Evolutionary conservation across 2,888 invertebrate species (phyloP).

Genomic region (Cerastis leucographa): DNA sequence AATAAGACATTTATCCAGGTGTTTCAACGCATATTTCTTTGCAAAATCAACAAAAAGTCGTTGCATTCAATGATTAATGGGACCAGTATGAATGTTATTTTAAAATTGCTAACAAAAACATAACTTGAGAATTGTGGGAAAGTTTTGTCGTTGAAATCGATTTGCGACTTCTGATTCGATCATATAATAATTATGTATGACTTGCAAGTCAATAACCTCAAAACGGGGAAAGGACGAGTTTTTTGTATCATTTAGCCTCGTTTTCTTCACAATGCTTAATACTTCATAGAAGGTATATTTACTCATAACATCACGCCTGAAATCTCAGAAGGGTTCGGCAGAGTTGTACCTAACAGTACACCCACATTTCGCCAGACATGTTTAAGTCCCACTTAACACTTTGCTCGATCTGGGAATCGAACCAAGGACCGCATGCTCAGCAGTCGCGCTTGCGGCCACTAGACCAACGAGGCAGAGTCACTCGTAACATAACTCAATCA

Average conservation of each 20-base stretch:
- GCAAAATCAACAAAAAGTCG: slow-evolving; percentile 46
- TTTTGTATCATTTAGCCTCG: background rate
- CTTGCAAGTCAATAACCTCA: background rate
- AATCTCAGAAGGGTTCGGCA: too few species aligned
- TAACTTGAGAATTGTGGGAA: background rate
- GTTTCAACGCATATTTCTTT: slow-evolving; percentile 37
- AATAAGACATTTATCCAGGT: slow-evolving; percentile 54
- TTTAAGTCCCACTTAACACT: too few species aligned
- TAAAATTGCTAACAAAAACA: slow-evolving; percentile 28
- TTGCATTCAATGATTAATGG: slow-evolving; percentile 40
- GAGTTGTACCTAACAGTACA: too few species aligned
- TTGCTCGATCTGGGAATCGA: too few species aligned
- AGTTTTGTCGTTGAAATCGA: slow-evolving; percentile 4
- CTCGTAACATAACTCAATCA: background rate
- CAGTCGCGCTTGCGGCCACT: too few species aligned
- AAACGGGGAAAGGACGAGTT: slow-evolving; percentile 7
- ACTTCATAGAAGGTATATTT: background rate
- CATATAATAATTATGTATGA: background rate
- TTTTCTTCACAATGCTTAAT: slow-evolving; percentile 24
- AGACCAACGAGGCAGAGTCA: too few species aligned
- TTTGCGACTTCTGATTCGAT: background rate
- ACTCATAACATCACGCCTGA: too few species aligned
- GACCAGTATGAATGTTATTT: slow-evolving; percentile 29
- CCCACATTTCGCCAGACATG: too few species aligned
- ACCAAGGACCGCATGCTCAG: too few species aligned